These are phyloP conservation scores for Peromyscus aztecus DNA, from an alignment of 2,797 vertebrate species.

Conservation along the genomic window DNA sequence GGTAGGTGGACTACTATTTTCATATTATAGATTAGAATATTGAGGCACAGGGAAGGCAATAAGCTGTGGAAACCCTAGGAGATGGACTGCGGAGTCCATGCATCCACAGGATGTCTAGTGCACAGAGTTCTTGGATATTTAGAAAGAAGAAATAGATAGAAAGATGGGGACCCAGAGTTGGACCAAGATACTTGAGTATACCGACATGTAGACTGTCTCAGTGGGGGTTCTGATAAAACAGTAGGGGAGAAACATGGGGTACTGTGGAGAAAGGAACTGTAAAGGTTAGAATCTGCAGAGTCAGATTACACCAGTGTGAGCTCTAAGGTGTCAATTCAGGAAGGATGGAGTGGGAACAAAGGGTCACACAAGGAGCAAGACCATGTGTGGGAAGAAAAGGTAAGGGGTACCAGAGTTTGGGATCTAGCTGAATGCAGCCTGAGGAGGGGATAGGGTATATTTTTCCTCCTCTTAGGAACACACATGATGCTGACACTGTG, in stretches of 20 bases:
- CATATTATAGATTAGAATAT: not conserved
- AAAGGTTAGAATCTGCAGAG: too few relatives aligned
- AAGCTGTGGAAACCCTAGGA: not conserved
- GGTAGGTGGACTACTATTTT: not conserved
- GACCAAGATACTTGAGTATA: not conserved
- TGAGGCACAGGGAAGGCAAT: not conserved
- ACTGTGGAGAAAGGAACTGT: not conserved
- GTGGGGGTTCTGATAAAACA: not conserved
- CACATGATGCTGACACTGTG: not conserved
- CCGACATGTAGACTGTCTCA: not conserved
- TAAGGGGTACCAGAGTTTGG: not conserved
- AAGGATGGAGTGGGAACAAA: not conserved
- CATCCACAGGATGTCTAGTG: not conserved
- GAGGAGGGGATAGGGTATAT: not conserved
- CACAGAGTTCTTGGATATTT: not conserved
- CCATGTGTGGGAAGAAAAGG: not conserved
- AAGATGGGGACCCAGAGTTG: not conserved
- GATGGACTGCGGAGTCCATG: not conserved
- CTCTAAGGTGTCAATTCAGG: not conserved
- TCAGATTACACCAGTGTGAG: not conserved
- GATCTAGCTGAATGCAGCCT: not conserved
- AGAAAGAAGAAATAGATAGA: not conserved
- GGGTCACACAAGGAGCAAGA: not conserved
- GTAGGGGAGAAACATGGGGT: not conserved
- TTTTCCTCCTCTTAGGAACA: not conserved